Base-by-base conservation (phyloP, 2,797 vertebrate genomes). In the Karalla daura region DNA sequence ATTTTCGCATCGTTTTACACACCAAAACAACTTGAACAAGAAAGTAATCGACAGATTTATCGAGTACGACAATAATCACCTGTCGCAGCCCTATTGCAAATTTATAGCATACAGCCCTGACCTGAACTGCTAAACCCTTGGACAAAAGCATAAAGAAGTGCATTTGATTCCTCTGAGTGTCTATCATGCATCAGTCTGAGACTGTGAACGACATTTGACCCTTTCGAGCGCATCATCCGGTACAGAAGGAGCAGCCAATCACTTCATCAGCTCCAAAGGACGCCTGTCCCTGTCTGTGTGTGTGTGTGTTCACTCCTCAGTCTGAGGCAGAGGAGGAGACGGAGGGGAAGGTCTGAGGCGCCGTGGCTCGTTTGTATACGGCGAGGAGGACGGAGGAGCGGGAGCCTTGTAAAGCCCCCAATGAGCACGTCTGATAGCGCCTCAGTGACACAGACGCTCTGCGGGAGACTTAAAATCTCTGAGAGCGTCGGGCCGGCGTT, bases 381-480 rank as follows among this genome's bases (percentile, higher is more conserved):
- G 49, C n/a, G 13, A 30, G 47, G 37, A 39, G n/a, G 68, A 47
- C 10, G 35, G 46, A 35, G 24, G 20, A 63, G 36, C 36, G 18
- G 1, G 36, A 43, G 46, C 36, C 14, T 27, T 28, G 37, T 28
- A 41, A 23, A 74, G 24, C 33, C 56, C 45, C 36, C 17, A n/a
- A 56, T 1, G 18, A 68, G 49, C 28, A 43, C 60, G 61, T 70
- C 56, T 64, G 55, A 70, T 65, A 78, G 55, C 30, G 35, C 5
- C 55, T 5, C 17, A 18, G 47, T 55, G 56, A 65, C 69, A 53
- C 33, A 41, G 28, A 37, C 49, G 44, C 36, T 61, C 49, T 33
- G 50, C 13, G 9, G 56, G 50, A 72, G 59, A 61, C 50, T 63
- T 55, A 24, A 74, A 62, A 60, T 47, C 65, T 74, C 44, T 49